Conservation (phyloP, 2,888 invertebrate genomes). For the Stenolophus ochropezus region DNA sequence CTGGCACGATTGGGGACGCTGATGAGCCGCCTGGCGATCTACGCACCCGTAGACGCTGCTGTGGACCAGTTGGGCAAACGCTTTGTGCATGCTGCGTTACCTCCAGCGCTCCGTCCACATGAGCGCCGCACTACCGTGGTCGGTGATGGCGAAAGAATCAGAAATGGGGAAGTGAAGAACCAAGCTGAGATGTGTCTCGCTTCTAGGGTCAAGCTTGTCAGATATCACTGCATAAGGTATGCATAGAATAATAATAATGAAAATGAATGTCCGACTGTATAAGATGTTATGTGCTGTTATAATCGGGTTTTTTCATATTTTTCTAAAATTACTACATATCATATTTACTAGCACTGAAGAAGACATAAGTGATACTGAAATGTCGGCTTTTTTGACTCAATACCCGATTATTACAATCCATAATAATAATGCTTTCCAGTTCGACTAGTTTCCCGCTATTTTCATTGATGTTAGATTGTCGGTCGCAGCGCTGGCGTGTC, state of each 20-base stretch:
- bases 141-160: slow-evolving; percentile 83
- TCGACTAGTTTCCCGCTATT: too few species aligned
- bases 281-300: too few species aligned
- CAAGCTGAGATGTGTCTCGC: slow-evolving; percentile 80
- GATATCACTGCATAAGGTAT: slow-evolving; percentile 74
- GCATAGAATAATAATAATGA: not conserved
- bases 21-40: slow-evolving; percentile 77
- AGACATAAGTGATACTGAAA: too few species aligned
- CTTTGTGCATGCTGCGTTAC: slow-evolving; percentile 90
- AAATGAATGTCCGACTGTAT: too few species aligned
- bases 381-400: too few species aligned
- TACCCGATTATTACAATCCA: too few species aligned
- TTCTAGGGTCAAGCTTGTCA: slow-evolving; percentile 77
- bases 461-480: too few species aligned
- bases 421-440: too few species aligned
- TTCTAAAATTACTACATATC: too few species aligned
- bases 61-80: slow-evolving; percentile 91
- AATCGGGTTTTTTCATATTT: too few species aligned
- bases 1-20: slow-evolving; percentile 74
- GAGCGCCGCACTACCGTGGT: slow-evolving; percentile 84
- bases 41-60: slow-evolving; percentile 84
- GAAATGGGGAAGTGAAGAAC: slow-evolving; percentile 78
- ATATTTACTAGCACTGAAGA: too few species aligned
- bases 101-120: slow-evolving; percentile 82
- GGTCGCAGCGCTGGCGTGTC: too few species aligned